These are phyloP conservation scores for Rhombomys opimus DNA, from an alignment of 2,113 vertebrate genomes.

Conservation along the genomic window DNA sequence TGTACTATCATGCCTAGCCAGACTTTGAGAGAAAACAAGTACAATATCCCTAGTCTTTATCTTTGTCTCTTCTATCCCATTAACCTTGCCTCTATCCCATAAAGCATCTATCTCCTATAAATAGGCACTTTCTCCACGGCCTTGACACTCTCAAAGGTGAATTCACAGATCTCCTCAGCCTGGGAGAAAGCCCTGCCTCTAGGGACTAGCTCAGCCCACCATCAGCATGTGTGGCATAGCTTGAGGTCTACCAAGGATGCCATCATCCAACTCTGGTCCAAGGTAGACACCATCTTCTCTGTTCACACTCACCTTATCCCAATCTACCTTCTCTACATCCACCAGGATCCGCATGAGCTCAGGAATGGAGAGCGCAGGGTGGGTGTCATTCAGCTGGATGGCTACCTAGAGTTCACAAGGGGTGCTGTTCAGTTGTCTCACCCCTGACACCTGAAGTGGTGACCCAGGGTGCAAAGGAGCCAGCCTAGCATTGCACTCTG, in stretches of 20 bases:
- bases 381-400: conserved; percentile 94
- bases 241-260: too few relatives aligned
- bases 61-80: background rate
- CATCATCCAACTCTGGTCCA: background rate
- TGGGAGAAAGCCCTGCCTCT: background rate
- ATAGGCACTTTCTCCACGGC: background rate
- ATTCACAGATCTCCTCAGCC: background rate
- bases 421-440: background rate
- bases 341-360: conserved; percentile 94
- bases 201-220: background rate
- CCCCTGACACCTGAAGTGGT: fast-evolving
- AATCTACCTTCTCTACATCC: conserved; percentile 91
- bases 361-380: conserved; percentile 93
- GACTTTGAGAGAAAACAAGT: background rate
- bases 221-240: background rate
- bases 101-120: background rate
- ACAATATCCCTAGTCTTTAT: background rate
- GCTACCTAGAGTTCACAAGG: conserved; percentile 87
- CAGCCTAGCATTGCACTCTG: background rate
- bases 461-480: background rate
- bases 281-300: background rate
- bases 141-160: background rate
- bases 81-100: background rate
- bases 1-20: background rate
- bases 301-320: conserved; percentile 90